phyloP scores from a whole-genome alignment of 2,888 invertebrate species.

The Stenichneumon culpator region DNA sequence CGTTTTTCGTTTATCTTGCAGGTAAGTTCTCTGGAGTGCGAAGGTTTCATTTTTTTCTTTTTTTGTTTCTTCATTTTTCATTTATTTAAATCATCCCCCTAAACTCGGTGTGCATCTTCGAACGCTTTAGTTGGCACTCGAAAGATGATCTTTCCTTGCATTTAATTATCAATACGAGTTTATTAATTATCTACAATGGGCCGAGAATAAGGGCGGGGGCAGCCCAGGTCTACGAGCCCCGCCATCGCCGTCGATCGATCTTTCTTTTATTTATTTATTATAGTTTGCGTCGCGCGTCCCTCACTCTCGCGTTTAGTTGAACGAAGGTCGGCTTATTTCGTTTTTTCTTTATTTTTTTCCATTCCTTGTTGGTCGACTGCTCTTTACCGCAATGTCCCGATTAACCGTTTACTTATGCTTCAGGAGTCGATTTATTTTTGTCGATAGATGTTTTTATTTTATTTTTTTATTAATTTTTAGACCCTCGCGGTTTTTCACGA shows the following conservation, averaged over 20 bases:
- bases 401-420: slow-evolving; percentile 35
- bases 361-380: slow-evolving; percentile 10
- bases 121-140: slow-evolving; percentile 67
- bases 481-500: slow-evolving; percentile 20
- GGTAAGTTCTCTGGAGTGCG: slow-evolving; percentile 74
- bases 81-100: slow-evolving; percentile 71
- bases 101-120: slow-evolving; percentile 75
- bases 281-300: slow-evolving; percentile 82
- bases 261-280: slow-evolving; percentile 49
- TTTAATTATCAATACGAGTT: slow-evolving; percentile 79
- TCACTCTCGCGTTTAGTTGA: slow-evolving; percentile 59
- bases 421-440: slow-evolving; percentile 45
- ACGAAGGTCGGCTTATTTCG: slow-evolving; percentile 55
- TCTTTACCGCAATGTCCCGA: slow-evolving; percentile 36
- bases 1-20: slow-evolving; percentile 79
- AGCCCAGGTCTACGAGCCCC: slow-evolving; percentile 85
- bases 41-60: slow-evolving; percentile 63
- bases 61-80: slow-evolving; percentile 39
- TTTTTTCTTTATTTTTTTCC: slow-evolving; percentile 18
- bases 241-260: slow-evolving; percentile 83
- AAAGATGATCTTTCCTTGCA: slow-evolving; percentile 67
- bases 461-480: slow-evolving; percentile 24
- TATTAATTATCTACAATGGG: slow-evolving; percentile 85
- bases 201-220: slow-evolving; percentile 85
- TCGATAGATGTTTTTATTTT: slow-evolving; percentile 9